Base-by-base conservation (phyloP, 2,113 vertebrate species). In the Proteles cristata region DNA sequence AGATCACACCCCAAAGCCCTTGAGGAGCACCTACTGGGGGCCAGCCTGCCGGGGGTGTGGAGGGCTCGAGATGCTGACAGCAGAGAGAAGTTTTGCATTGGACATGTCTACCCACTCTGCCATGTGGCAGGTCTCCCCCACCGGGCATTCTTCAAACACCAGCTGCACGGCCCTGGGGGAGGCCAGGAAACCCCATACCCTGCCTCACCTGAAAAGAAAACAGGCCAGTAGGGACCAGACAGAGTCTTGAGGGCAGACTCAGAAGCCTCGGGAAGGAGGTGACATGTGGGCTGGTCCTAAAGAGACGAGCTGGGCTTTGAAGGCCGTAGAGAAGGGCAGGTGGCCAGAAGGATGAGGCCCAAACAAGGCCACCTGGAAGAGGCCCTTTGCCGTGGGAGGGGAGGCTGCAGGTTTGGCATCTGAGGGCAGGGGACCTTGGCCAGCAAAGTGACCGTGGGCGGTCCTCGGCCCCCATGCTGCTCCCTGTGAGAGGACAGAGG, bases 281-380 rank as follows among this genome's bases (percentile, higher is more conserved):
- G 15, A 58, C 26, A 17, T 23, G 35, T 48, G 16, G 25, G 45
- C 23, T 12, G n/a, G 17, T 73, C 33, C 76, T 73, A 15, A 39
- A 84, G 39, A 71, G 33, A 12, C 1, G 3, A 80, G 39, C 45
- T 65, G 55, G n/a, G 31, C 43, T 81, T 39, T 55, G 53, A 50
- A 39, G 10, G 35, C 9, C 0, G 43, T 25, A 14, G n/a, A 31
- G 43, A 53, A 93, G 39, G 81, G 33, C 14, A 5, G 11, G 28
- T 39, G 6, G 71, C n/a, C 11, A 4, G 8, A 26, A 7, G 83
- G n/a, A 16, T 23, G 4, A 11, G 26, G 26, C 6, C 7, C 12
- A 55, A 4, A 45, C 8, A n/a, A 77, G 0, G 0, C 55, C 8
- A 14, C 61, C 21, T 9, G 0, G n/a, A 68, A 48, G 66, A 66